A percentile compares a stretch with the other conserved stretches of the same genome.
These are phyloP conservation scores for Spongilla lacustris DNA, from an alignment of 37 sponge, comb jelly and placozoan species.

Conservation along the genomic window DNA sequence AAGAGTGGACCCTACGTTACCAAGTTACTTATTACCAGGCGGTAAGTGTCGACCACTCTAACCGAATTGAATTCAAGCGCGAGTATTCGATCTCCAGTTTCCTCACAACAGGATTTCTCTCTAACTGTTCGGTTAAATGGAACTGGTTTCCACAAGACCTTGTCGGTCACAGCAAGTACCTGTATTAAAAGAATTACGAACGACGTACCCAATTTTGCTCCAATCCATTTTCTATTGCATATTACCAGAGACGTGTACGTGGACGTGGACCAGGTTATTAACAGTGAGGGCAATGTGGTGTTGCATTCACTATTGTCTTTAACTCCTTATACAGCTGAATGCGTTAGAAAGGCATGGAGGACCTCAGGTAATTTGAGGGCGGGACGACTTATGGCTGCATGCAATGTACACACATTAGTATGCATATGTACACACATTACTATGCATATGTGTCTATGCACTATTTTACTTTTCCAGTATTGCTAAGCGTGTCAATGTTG, in stretches of 20 bases:
- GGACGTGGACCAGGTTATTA: background rate
- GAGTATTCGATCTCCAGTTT: background rate
- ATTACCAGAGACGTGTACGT: background rate
- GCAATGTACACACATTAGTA: background rate
- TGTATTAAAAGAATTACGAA: background rate
- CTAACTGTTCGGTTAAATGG: background rate
- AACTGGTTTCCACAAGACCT: background rate
- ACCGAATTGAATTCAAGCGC: background rate
- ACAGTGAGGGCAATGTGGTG: background rate
- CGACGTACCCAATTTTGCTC: background rate
- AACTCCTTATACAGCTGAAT: background rate
- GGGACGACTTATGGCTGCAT: background rate
- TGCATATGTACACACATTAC: background rate
- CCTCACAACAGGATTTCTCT: background rate
- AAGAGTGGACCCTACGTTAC: background rate
- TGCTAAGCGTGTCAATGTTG: too few relatives aligned
- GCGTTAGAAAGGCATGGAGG: background rate
- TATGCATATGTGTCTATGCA: background rate
- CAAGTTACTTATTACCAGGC: background rate
- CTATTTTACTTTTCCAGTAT: too few relatives aligned
- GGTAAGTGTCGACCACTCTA: background rate
- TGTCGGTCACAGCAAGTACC: background rate
- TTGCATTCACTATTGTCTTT: background rate
- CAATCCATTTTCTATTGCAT: background rate
- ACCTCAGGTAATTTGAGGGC: background rate